Evolutionary conservation across 2,113 vertebrate genomes (phyloP).

Genomic region (Brachyistius frenatus): DNA sequence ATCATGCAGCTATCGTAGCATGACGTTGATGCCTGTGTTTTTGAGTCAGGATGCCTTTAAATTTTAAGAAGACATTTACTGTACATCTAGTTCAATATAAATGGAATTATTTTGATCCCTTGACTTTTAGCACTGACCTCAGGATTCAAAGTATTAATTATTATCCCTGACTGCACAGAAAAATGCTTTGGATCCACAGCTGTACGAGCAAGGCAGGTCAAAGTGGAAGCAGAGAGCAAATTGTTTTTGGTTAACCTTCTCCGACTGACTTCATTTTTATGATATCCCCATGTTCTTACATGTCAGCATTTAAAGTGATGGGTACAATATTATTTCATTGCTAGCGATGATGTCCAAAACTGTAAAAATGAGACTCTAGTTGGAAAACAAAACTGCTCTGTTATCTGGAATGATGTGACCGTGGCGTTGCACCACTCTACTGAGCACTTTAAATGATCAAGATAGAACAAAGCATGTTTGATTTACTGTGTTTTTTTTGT

Average conservation of each 20-base stretch:
- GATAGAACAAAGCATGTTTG: neutral
- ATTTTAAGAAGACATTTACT: too few relatives aligned
- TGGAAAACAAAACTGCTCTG: too few relatives aligned
- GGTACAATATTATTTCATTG: too few relatives aligned
- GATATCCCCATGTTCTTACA: neutral
- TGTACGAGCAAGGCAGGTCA: neutral
- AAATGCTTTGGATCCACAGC: neutral
- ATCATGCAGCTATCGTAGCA: neutral
- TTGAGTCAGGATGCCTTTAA: neutral
- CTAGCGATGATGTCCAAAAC: too few relatives aligned
- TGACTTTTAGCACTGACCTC: neutral
- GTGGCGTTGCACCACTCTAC: neutral
- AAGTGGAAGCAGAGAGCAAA: neutral
- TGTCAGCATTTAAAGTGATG: too few relatives aligned
- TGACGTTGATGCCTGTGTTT: neutral
- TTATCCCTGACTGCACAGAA: neutral
- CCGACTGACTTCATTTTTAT: neutral
- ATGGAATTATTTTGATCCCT: neutral
- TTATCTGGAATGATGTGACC: too few relatives aligned
- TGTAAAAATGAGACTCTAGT: too few relatives aligned
- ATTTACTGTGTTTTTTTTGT: conserved; percentile 7
- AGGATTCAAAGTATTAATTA: neutral
- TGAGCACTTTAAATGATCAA: neutral
- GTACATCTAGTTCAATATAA: too few relatives aligned
- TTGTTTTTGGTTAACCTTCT: neutral